Conservation (phyloP, 1,140 invertebrate species). For the Bombus huntii region DNA sequence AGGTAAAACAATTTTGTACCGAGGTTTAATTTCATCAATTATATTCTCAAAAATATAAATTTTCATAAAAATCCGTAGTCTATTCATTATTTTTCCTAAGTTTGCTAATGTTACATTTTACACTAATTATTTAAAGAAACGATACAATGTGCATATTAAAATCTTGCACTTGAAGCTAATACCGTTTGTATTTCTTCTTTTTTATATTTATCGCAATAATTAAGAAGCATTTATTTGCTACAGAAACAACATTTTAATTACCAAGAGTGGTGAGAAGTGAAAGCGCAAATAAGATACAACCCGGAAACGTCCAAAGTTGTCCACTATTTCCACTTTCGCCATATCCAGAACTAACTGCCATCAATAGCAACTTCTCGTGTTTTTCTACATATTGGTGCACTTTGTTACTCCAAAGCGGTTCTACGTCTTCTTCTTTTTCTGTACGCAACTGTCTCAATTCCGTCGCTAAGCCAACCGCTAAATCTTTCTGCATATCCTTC, state of each 20-base stretch:
- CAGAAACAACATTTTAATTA: constrained; percentile 63
- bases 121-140: neutral
- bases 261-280: constrained; percentile 85
- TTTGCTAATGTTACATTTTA: neutral
- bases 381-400: constrained; percentile 82
- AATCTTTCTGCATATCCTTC: constrained; percentile 81
- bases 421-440: constrained; percentile 75
- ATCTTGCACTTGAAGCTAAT: neutral
- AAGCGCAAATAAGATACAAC: constrained; percentile 85
- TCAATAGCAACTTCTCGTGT: constrained; percentile 83
- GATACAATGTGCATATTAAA: neutral
- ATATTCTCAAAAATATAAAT: too few relatives aligned
- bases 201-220: neutral
- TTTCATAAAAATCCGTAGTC: too few relatives aligned
- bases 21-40: too few relatives aligned
- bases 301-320: constrained; percentile 85
- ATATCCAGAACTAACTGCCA: constrained; percentile 83
- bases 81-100: too few relatives aligned
- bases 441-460: constrained; percentile 82
- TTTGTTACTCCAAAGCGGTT: constrained; percentile 82
- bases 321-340: constrained; percentile 82
- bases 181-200: neutral
- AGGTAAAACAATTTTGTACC: too few relatives aligned
- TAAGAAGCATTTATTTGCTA: neutral
- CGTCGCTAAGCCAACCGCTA: constrained; percentile 82